These are phyloP conservation scores for Balaenoptera acutorostrata DNA, from an alignment of 2,113 vertebrate species.

Conservation along the genomic window DNA sequence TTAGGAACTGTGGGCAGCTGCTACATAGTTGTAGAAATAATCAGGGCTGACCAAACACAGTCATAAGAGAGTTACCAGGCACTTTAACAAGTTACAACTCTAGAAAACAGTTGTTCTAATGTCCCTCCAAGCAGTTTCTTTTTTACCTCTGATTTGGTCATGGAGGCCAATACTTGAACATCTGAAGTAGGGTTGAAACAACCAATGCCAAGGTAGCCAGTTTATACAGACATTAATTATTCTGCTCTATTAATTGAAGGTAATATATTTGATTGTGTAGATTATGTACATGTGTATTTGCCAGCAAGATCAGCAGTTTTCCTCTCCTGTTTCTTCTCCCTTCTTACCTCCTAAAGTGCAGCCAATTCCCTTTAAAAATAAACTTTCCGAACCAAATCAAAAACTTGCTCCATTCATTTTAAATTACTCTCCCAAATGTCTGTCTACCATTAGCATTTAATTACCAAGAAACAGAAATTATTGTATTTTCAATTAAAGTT, in stretches of 20 bases:
- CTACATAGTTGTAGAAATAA: background rate
- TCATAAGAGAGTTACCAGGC: background rate
- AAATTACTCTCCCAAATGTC: conserved; percentile 12
- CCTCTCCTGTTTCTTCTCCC: background rate
- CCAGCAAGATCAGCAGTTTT: background rate
- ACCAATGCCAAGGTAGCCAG: background rate
- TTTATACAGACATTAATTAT: background rate
- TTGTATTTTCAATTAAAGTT: background rate
- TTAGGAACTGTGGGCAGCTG: background rate
- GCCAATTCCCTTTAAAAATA: background rate
- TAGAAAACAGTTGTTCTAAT: background rate
- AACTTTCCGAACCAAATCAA: background rate
- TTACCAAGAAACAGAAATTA: background rate
- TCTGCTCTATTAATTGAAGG: background rate
- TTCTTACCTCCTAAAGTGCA: background rate
- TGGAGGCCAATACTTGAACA: background rate
- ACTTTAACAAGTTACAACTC: background rate
- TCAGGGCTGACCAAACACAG: background rate
- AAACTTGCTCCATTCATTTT: background rate
- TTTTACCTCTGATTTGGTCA: background rate
- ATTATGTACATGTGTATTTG: background rate
- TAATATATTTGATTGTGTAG: background rate
- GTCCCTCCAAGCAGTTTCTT: background rate
- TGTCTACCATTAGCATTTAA: background rate
- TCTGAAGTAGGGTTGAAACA: background rate